Evolutionary conservation across 2,797 vertebrate species (phyloP).

Genomic region (Danio choprae): DNA sequence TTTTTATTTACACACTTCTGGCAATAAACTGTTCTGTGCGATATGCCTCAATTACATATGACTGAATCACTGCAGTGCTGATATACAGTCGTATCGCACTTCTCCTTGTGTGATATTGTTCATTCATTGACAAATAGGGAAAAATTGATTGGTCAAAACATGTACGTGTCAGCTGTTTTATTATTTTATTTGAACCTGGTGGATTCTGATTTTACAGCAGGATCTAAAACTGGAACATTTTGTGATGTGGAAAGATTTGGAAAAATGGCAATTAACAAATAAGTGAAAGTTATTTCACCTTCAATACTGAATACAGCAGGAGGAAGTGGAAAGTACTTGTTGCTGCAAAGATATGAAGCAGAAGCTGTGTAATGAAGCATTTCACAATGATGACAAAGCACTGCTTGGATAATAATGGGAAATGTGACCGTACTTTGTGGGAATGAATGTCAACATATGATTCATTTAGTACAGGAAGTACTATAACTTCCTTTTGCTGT

Average conservation of each 20-base stretch:
- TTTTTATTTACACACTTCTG: too few species aligned
- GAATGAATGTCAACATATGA: constrained; percentile 9
- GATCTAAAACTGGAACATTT: background rate
- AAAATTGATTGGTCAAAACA: background rate
- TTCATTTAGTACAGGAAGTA: background rate
- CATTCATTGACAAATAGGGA: too few species aligned
- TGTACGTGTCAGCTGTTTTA: background rate
- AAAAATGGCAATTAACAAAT: background rate
- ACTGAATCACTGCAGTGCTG: too few species aligned
- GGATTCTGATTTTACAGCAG: background rate
- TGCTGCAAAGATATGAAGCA: background rate
- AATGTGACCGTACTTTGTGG: background rate
- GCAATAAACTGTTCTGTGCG: too few species aligned
- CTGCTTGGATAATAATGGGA: background rate
- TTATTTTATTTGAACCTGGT: background rate
- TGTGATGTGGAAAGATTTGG: background rate
- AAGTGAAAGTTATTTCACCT: constrained; percentile 8
- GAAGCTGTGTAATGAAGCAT: constrained; percentile 39
- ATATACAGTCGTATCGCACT: too few species aligned
- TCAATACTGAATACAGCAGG: background rate
- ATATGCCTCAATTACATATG: too few species aligned
- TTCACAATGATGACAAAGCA: background rate
- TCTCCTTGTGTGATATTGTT: too few species aligned
- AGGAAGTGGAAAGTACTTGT: constrained; percentile 6
- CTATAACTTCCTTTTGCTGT: background rate